Percentiles rank a stretch among this genome's conserved stretches.
phyloP scores from a whole-genome alignment of 2,888 invertebrate genomes.

The Rotaria sp. region DNA sequence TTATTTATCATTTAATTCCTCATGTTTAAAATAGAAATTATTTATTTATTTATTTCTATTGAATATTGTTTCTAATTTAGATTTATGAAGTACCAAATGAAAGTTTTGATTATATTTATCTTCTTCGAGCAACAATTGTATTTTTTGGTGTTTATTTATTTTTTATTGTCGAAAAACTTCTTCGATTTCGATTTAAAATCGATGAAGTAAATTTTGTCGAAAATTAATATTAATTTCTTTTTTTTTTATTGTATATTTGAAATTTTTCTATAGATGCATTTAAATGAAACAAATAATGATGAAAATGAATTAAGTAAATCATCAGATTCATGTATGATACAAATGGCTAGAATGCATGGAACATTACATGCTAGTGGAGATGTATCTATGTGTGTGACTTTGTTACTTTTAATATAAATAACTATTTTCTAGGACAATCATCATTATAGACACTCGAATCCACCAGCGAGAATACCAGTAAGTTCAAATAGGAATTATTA shows the following conservation, averaged over 20 bases:
- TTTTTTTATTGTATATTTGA: neutral
- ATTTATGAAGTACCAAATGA: conserved; percentile 35
- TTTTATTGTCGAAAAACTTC: conserved; percentile 35
- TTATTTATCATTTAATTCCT: conserved; percentile 39
- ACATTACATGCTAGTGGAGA: neutral
- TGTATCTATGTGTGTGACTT: neutral
- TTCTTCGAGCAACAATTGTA: conserved; percentile 32
- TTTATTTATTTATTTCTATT: neutral
- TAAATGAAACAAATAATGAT: neutral
- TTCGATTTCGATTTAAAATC: conserved; percentile 25
- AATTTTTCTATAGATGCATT: neutral
- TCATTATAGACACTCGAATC: no score
- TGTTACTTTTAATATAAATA: no score
- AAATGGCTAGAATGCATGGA: conserved; percentile 29
- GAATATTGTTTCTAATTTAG: neutral
- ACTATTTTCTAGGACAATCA: neutral
- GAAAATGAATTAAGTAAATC: neutral
- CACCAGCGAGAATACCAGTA: no score
- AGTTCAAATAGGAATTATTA: no score
- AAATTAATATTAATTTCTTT: neutral
- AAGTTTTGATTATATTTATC: conserved; percentile 33
- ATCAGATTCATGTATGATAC: neutral
- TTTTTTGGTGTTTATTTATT: conserved; percentile 39
- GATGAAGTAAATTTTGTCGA: conserved; percentile 1
- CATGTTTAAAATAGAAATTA: neutral